Conservation (phyloP, 2,888 invertebrate species). For the Nomada ferruginata region DNA sequence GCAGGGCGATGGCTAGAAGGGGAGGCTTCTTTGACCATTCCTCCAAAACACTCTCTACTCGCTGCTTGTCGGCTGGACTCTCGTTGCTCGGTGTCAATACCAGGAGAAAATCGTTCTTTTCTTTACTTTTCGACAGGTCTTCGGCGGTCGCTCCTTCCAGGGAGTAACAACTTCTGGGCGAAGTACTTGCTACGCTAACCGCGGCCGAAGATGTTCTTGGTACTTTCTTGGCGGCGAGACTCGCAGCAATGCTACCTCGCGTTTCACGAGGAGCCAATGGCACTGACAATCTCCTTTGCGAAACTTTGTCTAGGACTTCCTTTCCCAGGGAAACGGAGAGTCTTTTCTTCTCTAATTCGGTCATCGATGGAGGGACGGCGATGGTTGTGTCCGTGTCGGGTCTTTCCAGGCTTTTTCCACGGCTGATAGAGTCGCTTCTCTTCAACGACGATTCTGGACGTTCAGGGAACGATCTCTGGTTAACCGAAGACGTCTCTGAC, state of each 20-base stretch:
- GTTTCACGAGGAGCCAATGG: conserved; percentile 83
- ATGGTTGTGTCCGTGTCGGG: conserved; percentile 66
- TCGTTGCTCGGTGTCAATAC: conserved; percentile 83
- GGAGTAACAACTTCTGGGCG: conserved; percentile 62
- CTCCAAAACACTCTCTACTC: conserved; percentile 82
- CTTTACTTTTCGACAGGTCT: conserved; percentile 45
- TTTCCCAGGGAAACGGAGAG: conserved; percentile 90
- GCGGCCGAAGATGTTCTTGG: conserved; percentile 19
- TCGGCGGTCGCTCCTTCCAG: conserved; percentile 33
- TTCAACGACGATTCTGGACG: conserved; percentile 63
- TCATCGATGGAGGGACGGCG: conserved; percentile 75
- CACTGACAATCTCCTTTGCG: conserved; percentile 81
- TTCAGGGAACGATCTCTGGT: neutral
- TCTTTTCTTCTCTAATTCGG: conserved; percentile 90
- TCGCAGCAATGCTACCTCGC: conserved; percentile 87
- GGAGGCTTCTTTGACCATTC: conserved; percentile 84
- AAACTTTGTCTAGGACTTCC: conserved; percentile 89
- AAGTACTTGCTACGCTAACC: conserved; percentile 44
- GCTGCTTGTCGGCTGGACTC: conserved; percentile 73
- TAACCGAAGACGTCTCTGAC: conserved; percentile 53
- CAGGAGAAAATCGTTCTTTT: conserved; percentile 84
- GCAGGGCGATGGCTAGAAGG: conserved; percentile 59
- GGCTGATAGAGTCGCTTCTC: conserved; percentile 78
- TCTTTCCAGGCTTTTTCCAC: conserved; percentile 71
- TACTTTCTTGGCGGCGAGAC: conserved; percentile 84